These are phyloP conservation scores for Chaetorhynchus papuensis DNA, from an alignment of 2,113 vertebrate genomes.

Conservation along the genomic window DNA sequence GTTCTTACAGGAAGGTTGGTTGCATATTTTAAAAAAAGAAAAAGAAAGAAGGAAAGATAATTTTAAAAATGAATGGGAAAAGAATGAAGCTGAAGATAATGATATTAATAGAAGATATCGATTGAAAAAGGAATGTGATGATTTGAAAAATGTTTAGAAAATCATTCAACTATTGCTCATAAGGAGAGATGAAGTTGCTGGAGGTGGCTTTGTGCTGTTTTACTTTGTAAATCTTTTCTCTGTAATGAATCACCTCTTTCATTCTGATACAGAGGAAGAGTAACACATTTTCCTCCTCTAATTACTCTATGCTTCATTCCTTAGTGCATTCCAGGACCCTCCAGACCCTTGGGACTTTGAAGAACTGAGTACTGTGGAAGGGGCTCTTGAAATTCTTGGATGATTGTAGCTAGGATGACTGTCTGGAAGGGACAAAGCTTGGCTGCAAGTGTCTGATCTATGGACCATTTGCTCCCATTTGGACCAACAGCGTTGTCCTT, in stretches of 20 bases:
- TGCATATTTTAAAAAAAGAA: not conserved
- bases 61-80: not conserved
- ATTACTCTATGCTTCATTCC: not conserved
- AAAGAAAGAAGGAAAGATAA: not conserved
- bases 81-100: not conserved
- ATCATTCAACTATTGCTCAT: not conserved
- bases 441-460: not conserved
- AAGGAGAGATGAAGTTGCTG: not conserved
- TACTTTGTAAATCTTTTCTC: not conserved
- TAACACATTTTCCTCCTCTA: not conserved
- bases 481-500: not conserved
- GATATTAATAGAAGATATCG: not conserved
- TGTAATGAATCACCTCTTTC: not conserved
- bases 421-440: not conserved
- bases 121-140: not conserved
- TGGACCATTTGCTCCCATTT: not conserved
- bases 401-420: not conserved
- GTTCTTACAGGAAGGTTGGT: not conserved
- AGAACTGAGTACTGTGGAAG: not conserved
- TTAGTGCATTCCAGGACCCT: not conserved
- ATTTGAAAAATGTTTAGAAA: conserved; percentile 13
- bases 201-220: not conserved
- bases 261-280: not conserved
- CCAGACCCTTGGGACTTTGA: accelerated
- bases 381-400: not conserved